Evolutionary conservation across 2,888 invertebrate species (phyloP), one percentile per base, ranked within the genome.

Genomic region (Heliconius aoede): DNA sequence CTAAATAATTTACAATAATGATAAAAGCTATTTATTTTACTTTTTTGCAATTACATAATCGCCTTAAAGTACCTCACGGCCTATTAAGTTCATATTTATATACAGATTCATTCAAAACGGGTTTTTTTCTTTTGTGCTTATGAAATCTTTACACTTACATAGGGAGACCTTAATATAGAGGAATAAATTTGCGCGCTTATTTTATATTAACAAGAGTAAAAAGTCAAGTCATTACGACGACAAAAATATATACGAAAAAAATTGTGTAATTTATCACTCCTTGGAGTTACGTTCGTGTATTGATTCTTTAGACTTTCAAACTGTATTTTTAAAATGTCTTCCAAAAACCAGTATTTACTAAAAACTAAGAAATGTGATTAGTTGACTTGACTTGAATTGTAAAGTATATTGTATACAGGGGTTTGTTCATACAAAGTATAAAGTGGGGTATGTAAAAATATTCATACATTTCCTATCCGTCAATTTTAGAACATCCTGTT

Each of bases 121-220:
- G 72, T 60, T 71, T 58, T 40, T 46, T 46, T 46, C 60, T 58
- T 72, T 60, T 72, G 60, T 60, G 72, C 26, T 72, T 26, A 36
- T 36, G 26, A 72, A 36, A 60, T 60, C 72, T 40, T 72, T 60
- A 60, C 36, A 72, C 32, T 58, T 36, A 26, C 36, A 40, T 60
- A 60, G 60, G 72, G 60, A 18, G 21, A 72, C 30, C 21, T 60
- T 26, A 58, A 60, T 36, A 24, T 60, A 40, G 36, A 36, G 72
- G 26, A 60, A 24, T 60, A 55, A 24, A 24, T 26, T 24, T 60
- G 60, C 58, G 24, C 24, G 15, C 15, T 28, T 51, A 69, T 55
- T 55, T 15, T 69, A 30, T 32, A 69, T 32, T n/a, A 18, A 69
- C 55, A 3, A 1, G 1, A 28, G 11, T 21, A 64, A 51, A 55